A percentile compares a stretch with the other conserved stretches of the same genome.
Evolutionary conservation across 64 coral and sea anemone species (phyloP).

Genomic region (Montipora sp.): DNA sequence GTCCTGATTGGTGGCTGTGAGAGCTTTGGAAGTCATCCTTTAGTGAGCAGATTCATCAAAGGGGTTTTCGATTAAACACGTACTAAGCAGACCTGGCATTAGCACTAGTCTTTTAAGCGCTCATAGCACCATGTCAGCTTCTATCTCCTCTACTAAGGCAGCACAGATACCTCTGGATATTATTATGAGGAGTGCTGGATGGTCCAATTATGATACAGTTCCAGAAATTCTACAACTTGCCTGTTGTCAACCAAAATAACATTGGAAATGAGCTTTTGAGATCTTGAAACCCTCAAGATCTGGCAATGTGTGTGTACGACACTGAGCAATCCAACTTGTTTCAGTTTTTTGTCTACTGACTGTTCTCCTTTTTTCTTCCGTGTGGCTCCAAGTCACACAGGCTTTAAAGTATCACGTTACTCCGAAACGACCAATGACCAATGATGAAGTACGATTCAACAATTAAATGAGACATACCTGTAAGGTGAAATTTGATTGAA

Average conservation of each 20-base stretch:
- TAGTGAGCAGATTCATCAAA: conserved; percentile 56
- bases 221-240: conserved; percentile 51
- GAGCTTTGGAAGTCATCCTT: conserved; percentile 60
- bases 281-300: conserved; percentile 10
- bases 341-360: background rate
- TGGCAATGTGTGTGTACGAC: background rate
- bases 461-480: too few relatives aligned
- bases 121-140: conserved; percentile 20
- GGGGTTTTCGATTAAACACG: conserved; percentile 38
- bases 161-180: conserved; percentile 20
- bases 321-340: background rate
- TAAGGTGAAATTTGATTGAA: too few relatives aligned
- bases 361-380: background rate
- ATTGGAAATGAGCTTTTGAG: conserved; percentile 8
- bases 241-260: background rate
- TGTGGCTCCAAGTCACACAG: conserved; percentile 16
- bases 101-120: conserved; percentile 23
- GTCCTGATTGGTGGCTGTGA: conserved; percentile 3
- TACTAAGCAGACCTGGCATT: conserved; percentile 32
- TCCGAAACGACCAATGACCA: conserved; percentile 3
- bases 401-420: conserved; percentile 15
- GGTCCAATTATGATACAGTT: conserved; percentile 33
- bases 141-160: background rate
- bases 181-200: conserved; percentile 49
- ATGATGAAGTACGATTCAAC: background rate